These are phyloP conservation scores for Oncorhynchus gorbuscha DNA, from an alignment of 2,113 vertebrate genomes.

Conservation along the genomic window DNA sequence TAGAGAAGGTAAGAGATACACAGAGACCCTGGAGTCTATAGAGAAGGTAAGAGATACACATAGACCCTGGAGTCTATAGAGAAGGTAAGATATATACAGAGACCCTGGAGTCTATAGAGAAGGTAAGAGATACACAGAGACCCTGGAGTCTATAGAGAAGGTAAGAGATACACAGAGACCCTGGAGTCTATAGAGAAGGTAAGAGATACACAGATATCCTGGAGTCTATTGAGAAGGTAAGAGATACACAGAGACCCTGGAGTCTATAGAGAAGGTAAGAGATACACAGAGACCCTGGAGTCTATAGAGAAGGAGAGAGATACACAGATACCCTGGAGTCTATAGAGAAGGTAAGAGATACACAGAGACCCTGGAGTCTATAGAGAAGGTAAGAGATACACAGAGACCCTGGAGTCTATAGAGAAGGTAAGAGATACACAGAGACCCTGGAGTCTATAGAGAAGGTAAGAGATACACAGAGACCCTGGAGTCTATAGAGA, in stretches of 20 bases:
- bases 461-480: too few relatives aligned
- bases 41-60: slow-evolving; percentile 82
- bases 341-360: too few relatives aligned
- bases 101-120: slow-evolving; percentile 79
- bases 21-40: too few relatives aligned
- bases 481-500: too few relatives aligned
- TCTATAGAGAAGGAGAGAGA: not conserved
- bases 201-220: slow-evolving; percentile 92
- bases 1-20: too few relatives aligned
- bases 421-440: too few relatives aligned
- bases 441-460: too few relatives aligned
- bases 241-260: slow-evolving; percentile 91
- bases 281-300: too few relatives aligned
- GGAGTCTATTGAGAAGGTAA: slow-evolving; percentile 90
- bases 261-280: slow-evolving; percentile 64
- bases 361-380: too few relatives aligned
- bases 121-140: slow-evolving; percentile 87
- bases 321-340: too few relatives aligned
- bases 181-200: slow-evolving; percentile 72
- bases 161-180: slow-evolving; percentile 89
- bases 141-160: slow-evolving; percentile 91
- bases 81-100: slow-evolving; percentile 90
- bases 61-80: slow-evolving; percentile 93
- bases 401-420: too few relatives aligned
- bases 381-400: not conserved